Evolutionary conservation across 2,113 vertebrate species (phyloP), one percentile per base, ranked within the genome.

Genomic region (Aptenodytes forsteri): DNA sequence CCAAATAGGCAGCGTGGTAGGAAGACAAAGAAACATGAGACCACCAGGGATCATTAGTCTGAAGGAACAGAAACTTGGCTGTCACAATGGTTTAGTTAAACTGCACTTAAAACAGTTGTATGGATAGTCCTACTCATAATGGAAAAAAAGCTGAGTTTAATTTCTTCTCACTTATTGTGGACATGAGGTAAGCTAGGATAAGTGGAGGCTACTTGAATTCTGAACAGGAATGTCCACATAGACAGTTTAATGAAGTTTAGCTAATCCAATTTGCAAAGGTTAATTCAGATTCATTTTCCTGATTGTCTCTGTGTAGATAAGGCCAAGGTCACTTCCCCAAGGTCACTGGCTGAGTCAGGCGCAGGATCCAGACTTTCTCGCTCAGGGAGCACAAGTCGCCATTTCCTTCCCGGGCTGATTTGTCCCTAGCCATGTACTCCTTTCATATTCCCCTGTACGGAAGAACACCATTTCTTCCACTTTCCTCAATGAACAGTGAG

Each of bases 221-320:
- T 88, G 96, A 88, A 79, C 78, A 90, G 93, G 56, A 90, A 90
- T 94, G 92, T 85, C 93, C 96, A 97, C 87, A 95, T 19, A 91
- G 76, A 40, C 79, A 84, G 40, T 97, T 94, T 95, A 94, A 97
- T 97, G 96, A 94, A 96, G 93, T 94, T 97, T 96, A 85, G 73
- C 91, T 96, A 94, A 97, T 96, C 75, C 87, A 96, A 90, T 97
- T 94, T 93, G 93, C 81, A 90, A 97, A 96, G 94, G 96, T 96
- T 95, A 96, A 94, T 97, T 96, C 91, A 90, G 97, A 96, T 95
- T 87, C 65, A 79, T 94, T 96, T 90, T 87, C 90, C 75, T 83
- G 95, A 93, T 97, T 91, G 95, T 80, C 54, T 94, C 52, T 44
- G 77, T 90, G 93, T 72, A 96, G 90, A 88, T 97, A 95, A 95